These are phyloP conservation scores for Trichomalopsis sarcophagae DNA, from an alignment of 1,140 invertebrate species.

Conservation along the genomic window DNA sequence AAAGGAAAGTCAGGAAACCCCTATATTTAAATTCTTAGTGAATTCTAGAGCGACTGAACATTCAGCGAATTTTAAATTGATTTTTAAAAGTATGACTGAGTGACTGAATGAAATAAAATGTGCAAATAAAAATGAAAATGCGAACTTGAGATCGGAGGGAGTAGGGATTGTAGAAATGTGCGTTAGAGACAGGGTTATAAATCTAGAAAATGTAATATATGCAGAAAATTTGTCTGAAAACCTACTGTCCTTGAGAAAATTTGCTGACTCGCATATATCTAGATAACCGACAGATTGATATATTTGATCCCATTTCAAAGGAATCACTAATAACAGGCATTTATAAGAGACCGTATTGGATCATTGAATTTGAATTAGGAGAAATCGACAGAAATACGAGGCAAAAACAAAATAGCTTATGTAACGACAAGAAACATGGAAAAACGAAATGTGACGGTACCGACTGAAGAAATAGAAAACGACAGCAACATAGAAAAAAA, in stretches of 20 bases:
- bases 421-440: no score
- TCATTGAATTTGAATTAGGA: slow-evolving; percentile 9
- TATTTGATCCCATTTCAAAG: slow-evolving; percentile 35
- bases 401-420: no score
- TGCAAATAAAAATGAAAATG: slow-evolving; percentile 11
- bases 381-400: not conserved
- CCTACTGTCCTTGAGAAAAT: slow-evolving; percentile 40
- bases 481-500: no score
- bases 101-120: not conserved
- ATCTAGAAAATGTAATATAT: no score
- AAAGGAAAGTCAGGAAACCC: not conserved
- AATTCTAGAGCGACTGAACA: not conserved
- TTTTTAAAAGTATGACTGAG: not conserved
- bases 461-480: no score
- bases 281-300: slow-evolving; percentile 33
- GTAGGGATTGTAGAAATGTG: not conserved
- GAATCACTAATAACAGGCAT: slow-evolving; percentile 38
- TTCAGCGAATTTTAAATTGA: not conserved
- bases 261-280: slow-evolving; percentile 47
- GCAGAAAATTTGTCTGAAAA: slow-evolving; percentile 31
- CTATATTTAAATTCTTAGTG: not conserved
- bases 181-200: not conserved
- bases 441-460: no score
- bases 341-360: slow-evolving; percentile 33
- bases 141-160: slow-evolving; percentile 3